Conservation (phyloP, 1,140 invertebrate species). For the Rhysida immarginata region DNA sequence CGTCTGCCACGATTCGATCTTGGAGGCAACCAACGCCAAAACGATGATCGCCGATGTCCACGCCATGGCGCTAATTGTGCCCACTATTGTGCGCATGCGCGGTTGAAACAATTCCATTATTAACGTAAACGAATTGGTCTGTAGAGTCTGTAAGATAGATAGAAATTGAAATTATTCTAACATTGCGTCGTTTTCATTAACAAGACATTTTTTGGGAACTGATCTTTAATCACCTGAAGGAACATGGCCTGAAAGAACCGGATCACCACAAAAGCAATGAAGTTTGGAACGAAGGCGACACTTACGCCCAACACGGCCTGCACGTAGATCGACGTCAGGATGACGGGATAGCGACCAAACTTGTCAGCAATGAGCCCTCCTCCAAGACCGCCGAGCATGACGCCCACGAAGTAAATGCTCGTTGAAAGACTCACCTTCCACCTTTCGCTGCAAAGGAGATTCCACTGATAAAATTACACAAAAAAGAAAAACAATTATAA, state of each 20-base stretch:
- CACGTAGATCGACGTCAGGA: conserved; percentile 36
- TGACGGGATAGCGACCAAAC: conserved; percentile 34
- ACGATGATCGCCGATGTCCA: background rate
- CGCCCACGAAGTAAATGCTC: conserved; percentile 34
- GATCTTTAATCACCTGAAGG: conserved; percentile 29
- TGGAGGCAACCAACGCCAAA: background rate
- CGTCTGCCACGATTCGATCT: conserved; percentile 12
- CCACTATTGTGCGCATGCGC: background rate
- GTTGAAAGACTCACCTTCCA: conserved; percentile 31
- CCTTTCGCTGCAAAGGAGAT: conserved; percentile 35
- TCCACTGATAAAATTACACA: conserved; percentile 28
- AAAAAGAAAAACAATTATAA: background rate
- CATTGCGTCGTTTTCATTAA: too few relatives aligned
- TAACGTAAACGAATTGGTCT: background rate
- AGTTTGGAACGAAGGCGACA: conserved; percentile 32
- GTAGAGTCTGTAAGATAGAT: background rate
- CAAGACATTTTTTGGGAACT: too few relatives aligned
- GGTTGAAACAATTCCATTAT: background rate
- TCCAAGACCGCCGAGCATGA: conserved; percentile 37
- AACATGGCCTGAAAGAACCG: conserved; percentile 35
- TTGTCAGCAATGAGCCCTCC: conserved; percentile 37
- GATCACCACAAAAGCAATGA: conserved; percentile 28
- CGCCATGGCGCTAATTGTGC: background rate
- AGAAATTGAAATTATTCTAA: too few relatives aligned
- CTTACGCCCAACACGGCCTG: conserved; percentile 34